Evolutionary conservation across 2,888 invertebrate genomes (phyloP), one percentile per base, ranked within the genome.

Genomic region (Temnothorax rugatulus): DNA sequence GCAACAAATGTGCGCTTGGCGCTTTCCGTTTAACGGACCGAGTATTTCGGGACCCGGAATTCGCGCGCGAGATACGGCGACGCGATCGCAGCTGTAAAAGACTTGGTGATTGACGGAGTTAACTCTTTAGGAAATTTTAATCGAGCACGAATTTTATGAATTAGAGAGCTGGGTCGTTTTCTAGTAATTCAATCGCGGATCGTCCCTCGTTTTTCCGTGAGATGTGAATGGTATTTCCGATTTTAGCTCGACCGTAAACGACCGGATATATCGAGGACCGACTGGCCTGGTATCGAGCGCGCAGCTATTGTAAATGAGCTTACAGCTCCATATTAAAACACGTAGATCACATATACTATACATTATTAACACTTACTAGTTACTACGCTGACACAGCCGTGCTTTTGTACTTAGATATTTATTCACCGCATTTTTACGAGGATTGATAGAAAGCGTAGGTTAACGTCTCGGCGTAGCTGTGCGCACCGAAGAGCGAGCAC

Each of bases 371-470:
- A 79, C 59, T 66, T 84, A 21, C 68, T 69, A 85, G 74, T 59
- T 73, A 44, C 61, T 76, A 87, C 84, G 87, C 84, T 59, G 86
- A 84, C 68, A 79, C 68, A 79, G 69, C 73, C 86, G 90, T 88
- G 91, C 91, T 92, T 93, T 92, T 92, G 92, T 93, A 94, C 93
- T 94, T 93, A 93, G 92, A 92, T 93, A 93, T 93, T 93, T 93
- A 93, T 94, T 93, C 90, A 91, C 88, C 84, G 86, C 84, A 85
- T 88, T 71, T 71, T 34, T 83, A 68, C 83, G 61, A 82, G 66
- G n/a, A 77, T 71, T 44, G 68, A 57, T 68, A 63, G 63, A 29
- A 68, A 63, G 75, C 82, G 88, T 86, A 86, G 82, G 47, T 68
- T 79, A 38, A 81, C 44, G 52, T 47, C 25, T 54, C 44, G 47